A percentile compares a stretch with the other conserved stretches of the same genome.
These are phyloP conservation scores for Brachionus rubens DNA, from an alignment of 1,140 invertebrate species.

Conservation along the genomic window DNA sequence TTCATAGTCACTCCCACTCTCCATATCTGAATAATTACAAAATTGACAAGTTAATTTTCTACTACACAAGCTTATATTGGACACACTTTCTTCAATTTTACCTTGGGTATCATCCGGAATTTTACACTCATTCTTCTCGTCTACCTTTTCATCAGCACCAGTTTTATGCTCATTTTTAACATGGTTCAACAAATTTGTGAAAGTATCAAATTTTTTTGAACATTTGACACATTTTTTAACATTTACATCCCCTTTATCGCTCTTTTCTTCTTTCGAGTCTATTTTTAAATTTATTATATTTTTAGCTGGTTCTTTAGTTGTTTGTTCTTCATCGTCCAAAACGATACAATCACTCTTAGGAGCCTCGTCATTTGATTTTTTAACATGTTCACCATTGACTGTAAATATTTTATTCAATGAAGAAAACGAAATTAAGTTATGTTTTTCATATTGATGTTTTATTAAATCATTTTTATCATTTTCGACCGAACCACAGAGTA, in stretches of 20 bases:
- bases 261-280: no score
- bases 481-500: neutral
- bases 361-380: no score
- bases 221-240: no score
- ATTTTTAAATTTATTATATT: no score
- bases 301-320: no score
- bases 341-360: no score
- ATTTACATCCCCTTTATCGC: no score
- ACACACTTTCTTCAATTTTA: neutral
- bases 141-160: neutral
- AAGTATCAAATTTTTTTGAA: no score
- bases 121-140: neutral
- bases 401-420: constrained; percentile 34
- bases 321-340: no score
- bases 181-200: no score
- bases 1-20: neutral
- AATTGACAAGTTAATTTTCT: constrained; percentile 14
- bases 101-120: neutral
- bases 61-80: neutral
- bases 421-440: neutral
- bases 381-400: no score
- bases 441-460: neutral
- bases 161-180: no score
- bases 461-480: neutral
- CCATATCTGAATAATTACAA: neutral